Evolutionary conservation across 2,888 invertebrate species (phyloP).

Genomic region (Amitus sp.): DNA sequence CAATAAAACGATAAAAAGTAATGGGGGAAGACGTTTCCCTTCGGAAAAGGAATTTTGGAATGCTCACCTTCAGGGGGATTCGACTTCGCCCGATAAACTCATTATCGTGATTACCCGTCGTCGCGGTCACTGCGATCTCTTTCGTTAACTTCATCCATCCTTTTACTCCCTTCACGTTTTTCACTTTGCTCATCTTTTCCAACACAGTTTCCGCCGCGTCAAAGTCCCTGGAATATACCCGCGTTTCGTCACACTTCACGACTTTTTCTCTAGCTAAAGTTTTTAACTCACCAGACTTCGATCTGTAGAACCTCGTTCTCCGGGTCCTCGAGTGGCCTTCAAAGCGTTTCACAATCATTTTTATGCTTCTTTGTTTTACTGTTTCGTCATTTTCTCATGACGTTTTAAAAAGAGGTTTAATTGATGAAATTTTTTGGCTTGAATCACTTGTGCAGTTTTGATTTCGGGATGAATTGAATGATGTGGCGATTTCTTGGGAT

Average conservation of each 20-base stretch:
- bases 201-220: slow-evolving; percentile 90
- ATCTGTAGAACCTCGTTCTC: slow-evolving; percentile 79
- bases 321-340: slow-evolving; percentile 79
- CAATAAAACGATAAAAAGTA: neutral
- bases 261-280: too few relatives aligned
- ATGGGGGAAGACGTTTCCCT: neutral
- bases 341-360: too few relatives aligned
- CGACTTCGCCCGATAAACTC: slow-evolving; percentile 93
- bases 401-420: too few relatives aligned
- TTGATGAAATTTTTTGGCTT: too few relatives aligned
- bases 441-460: too few relatives aligned
- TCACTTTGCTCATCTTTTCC: slow-evolving; percentile 87
- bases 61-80: slow-evolving; percentile 83
- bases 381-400: too few relatives aligned
- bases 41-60: neutral
- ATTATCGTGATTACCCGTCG: slow-evolving; percentile 93
- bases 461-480: too few relatives aligned
- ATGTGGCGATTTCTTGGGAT: too few relatives aligned
- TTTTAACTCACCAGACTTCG: slow-evolving; percentile 88
- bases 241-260: slow-evolving; percentile 50
- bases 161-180: slow-evolving; percentile 86
- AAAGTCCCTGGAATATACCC: slow-evolving; percentile 74
- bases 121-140: slow-evolving; percentile 92
- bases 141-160: slow-evolving; percentile 87
- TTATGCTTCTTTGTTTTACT: too few relatives aligned